Percentiles rank a stretch among this genome's conserved stretches.
phyloP scores from a whole-genome alignment of 2,888 invertebrate species.

The Phania funesta region DNA sequence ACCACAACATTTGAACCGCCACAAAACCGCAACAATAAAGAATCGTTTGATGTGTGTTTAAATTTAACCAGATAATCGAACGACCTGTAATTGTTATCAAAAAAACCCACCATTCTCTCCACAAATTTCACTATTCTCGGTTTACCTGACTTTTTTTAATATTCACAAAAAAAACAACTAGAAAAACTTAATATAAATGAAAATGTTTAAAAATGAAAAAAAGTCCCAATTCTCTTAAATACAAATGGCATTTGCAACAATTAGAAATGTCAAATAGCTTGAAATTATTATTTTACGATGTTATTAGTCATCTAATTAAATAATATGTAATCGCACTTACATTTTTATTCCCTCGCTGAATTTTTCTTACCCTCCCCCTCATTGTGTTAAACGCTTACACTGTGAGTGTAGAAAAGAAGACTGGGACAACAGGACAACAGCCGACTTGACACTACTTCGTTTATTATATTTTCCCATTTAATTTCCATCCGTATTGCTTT shows the following conservation, averaged over 20 bases:
- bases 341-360: no score
- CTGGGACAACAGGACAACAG: not conserved
- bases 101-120: no score
- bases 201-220: not conserved
- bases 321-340: not conserved
- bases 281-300: conserved; percentile 49
- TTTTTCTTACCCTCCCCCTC: not conserved
- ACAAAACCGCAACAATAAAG: no score
- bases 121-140: no score
- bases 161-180: conserved; percentile 3
- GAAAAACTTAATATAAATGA: no score
- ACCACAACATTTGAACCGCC: no score
- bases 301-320: conserved; percentile 44
- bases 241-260: conserved; percentile 43
- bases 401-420: not conserved
- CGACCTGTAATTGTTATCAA: no score
- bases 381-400: not conserved
- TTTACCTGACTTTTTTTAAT: no score
- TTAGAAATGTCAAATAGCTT: conserved; percentile 47
- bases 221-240: conserved; percentile 24
- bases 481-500: conserved; percentile 19
- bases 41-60: no score
- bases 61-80: no score
- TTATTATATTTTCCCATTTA: conserved; percentile 9
- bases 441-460: conserved; percentile 2